Conservation (phyloP, 2,888 invertebrate species). For the Lissonota sp. region DNA sequence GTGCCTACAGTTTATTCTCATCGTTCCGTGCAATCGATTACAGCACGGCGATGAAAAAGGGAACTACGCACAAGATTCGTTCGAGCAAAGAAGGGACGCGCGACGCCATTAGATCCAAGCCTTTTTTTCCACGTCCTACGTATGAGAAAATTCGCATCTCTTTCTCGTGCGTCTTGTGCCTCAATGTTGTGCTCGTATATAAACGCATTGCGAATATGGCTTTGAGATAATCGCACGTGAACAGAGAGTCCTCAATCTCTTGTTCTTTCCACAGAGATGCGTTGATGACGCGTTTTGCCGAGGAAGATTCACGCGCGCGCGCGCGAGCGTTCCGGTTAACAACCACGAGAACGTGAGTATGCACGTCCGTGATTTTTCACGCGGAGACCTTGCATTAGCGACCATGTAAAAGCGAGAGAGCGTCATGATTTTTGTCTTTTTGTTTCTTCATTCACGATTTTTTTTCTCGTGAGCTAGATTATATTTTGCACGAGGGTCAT, state of each 20-base stretch:
- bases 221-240: slow-evolving; percentile 25
- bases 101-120: background rate
- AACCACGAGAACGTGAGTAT: slow-evolving; percentile 17
- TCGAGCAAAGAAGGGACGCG: background rate
- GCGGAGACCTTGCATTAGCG: slow-evolving; percentile 7
- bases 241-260: slow-evolving; percentile 12
- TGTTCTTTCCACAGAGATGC: background rate
- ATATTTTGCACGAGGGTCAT: background rate
- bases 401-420: background rate
- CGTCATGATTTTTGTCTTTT: background rate
- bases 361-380: slow-evolving; percentile 5
- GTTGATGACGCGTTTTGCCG: background rate
- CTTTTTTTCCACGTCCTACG: background rate
- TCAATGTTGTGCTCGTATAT: slow-evolving; percentile 9
- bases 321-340: slow-evolving; percentile 25
- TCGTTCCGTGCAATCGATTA: slow-evolving; percentile 16
- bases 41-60: background rate
- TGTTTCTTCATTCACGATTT: slow-evolving; percentile 38
- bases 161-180: slow-evolving; percentile 4
- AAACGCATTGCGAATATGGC: slow-evolving; percentile 14
- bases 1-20: background rate
- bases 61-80: background rate
- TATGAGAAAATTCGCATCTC: slow-evolving; percentile 12
- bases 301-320: slow-evolving; percentile 9
- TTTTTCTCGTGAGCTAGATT: background rate